A percentile compares a stretch with the other conserved stretches of the same genome.
These are phyloP conservation scores for Lepidocyrtinus sp. DNA, from an alignment of 2,888 invertebrate species.

Conservation along the genomic window DNA sequence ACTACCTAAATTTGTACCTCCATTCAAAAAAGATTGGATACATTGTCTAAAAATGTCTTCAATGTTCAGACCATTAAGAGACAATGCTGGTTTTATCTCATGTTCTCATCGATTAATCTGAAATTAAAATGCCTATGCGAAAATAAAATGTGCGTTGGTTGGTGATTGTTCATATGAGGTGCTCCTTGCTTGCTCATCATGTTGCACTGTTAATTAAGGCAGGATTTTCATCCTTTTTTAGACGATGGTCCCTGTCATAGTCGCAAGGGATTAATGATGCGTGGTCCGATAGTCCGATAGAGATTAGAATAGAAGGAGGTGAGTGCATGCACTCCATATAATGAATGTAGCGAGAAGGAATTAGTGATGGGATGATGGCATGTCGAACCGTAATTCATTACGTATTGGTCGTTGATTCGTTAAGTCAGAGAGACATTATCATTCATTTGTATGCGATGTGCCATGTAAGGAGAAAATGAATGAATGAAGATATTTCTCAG, in stretches of 20 bases:
- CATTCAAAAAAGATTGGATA: too few species aligned
- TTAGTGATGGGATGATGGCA: slow-evolving; percentile 27
- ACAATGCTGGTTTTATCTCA: too few species aligned
- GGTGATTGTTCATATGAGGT: too few species aligned
- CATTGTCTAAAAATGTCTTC: too few species aligned
- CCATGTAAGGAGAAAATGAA: slow-evolving; percentile 43
- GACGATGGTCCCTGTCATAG: background rate
- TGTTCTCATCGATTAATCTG: background rate
- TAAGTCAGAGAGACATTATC: slow-evolving; percentile 25
- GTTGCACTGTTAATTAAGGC: background rate
- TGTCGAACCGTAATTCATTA: background rate
- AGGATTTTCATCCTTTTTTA: background rate
- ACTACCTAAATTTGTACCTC: too few species aligned
- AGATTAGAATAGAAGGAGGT: too few species aligned
- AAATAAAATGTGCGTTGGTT: too few species aligned
- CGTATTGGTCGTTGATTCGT: background rate
- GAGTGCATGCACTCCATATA: too few species aligned
- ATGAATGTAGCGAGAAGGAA: too few species aligned
- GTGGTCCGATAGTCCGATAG: background rate
- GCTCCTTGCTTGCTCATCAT: too few species aligned
- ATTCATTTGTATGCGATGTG: slow-evolving; percentile 52
- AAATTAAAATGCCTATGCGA: background rate
- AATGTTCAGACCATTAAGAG: slow-evolving; percentile 38
- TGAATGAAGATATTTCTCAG: slow-evolving; percentile 42
- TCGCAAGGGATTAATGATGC: background rate